Conservation (phyloP, 1,140 invertebrate genomes). For the Ips nitidus region DNA sequence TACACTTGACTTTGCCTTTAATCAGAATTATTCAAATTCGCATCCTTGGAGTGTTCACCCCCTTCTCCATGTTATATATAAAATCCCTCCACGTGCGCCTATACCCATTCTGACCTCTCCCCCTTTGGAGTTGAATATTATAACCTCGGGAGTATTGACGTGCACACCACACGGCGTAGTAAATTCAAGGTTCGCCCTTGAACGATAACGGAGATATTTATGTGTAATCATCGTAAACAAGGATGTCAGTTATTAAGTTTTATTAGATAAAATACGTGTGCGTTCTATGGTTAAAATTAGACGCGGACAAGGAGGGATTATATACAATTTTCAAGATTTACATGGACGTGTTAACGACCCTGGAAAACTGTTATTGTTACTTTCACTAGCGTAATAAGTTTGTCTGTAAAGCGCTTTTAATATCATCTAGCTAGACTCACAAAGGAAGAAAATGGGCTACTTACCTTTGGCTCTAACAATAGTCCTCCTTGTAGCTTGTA, state of each 20-base stretch:
- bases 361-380: no score
- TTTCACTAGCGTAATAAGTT: no score
- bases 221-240: constrained; percentile 21
- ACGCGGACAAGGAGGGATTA: not conserved
- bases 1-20: no score
- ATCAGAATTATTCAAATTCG: no score
- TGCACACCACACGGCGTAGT: constrained; percentile 14
- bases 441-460: no score
- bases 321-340: no score
- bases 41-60: no score
- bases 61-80: not conserved
- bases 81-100: not conserved
- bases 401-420: no score
- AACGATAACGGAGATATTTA: constrained; percentile 29
- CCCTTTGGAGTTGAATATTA: not conserved
- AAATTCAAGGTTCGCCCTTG: constrained; percentile 34
- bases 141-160: constrained; percentile 25
- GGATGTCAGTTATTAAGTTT: constrained; percentile 22
- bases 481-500: no score
- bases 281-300: not conserved
- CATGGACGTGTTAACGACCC: no score
- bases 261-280: not conserved
- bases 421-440: no score
- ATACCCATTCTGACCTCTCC: not conserved
- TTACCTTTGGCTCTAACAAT: no score